Evolutionary conservation across 2,113 vertebrate species (phyloP).

Genomic region (Proterorhinus semilunaris): DNA sequence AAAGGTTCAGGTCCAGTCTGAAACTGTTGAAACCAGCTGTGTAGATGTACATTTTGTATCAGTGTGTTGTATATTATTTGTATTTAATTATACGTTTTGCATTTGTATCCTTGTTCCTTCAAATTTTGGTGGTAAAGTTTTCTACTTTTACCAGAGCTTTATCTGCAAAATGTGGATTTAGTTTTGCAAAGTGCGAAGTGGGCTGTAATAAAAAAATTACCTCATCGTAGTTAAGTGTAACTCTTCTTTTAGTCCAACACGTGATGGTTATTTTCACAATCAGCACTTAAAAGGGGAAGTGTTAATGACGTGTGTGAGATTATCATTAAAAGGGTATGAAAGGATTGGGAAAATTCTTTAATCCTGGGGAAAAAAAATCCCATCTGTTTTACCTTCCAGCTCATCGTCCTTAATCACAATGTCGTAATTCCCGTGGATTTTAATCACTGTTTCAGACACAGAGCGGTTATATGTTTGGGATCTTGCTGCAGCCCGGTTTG

Average conservation of each 20-base stretch:
- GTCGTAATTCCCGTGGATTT: slow-evolving; percentile 82
- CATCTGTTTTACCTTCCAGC: slow-evolving; percentile 83
- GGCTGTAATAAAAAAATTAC: too few species aligned
- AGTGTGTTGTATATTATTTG: too few species aligned
- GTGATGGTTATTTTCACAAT: neutral
- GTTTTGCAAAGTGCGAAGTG: too few species aligned
- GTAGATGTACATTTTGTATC: too few species aligned
- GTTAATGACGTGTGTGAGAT: slow-evolving; percentile 26
- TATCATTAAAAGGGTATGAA: neutral
- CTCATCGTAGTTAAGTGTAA: too few species aligned
- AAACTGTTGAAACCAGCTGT: too few species aligned
- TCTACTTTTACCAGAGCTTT: too few species aligned
- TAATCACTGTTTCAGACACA: slow-evolving; percentile 79
- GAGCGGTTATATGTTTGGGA: neutral
- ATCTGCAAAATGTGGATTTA: too few species aligned
- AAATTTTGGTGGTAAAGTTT: too few species aligned
- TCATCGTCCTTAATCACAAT: slow-evolving; percentile 85
- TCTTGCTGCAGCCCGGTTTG: neutral
- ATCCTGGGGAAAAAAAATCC: neutral
- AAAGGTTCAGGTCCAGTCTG: too few species aligned
- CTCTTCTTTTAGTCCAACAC: neutral
- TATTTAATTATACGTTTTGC: too few species aligned
- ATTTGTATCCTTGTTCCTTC: too few species aligned
- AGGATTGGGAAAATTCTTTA: slow-evolving; percentile 3
- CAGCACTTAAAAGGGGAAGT: neutral